Evolutionary conservation across 2,797 vertebrate species (phyloP), one percentile per base, ranked within the genome.

Genomic region (Syndactyla subalaris): DNA sequence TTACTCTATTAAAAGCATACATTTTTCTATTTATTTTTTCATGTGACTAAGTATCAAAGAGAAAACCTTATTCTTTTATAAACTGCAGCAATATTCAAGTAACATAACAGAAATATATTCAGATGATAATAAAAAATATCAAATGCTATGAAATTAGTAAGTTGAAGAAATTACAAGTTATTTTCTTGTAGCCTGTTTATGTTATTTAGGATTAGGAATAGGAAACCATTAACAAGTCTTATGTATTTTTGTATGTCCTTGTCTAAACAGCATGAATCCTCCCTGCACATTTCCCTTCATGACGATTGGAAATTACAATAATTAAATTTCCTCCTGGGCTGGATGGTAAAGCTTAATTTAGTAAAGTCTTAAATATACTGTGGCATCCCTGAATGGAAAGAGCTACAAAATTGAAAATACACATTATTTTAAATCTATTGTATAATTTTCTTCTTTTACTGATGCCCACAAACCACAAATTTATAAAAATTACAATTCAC

Each of bases 251-350:
- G 39, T 36, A 49, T 67, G 92, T 90, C 92, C 90, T 95, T 95
- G 66, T 72, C 79, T 84, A 75, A 94, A 83, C 54, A 85, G 62
- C 27, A 0, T 51, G 73, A 84, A 59, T 59, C 43, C 58, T 73
- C 58, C 68, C 46, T 81, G 58, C 1, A 10, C 7, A 1, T 30
- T 95, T 90, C 36, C 72, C 29, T 75, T 84, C 34, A 36, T 57
- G 51, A 81, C 0, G 5, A 94, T 0, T 85, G 92, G 77, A 88
- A 94, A 95, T 77, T 36, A 49, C 45, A 92, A 74, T 95, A 92
- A 95, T 95, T 87, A 72, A 49, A 94, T 95, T 95, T 95, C 85
- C 88, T 93, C 67, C 24, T 62, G 85, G 51, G 59, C 45, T 93
- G 22, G 24, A 66, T 34, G 16, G 12, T 51, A 54, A 95, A 84